A percentile compares a stretch with the other conserved stretches of the same genome.
These are phyloP conservation scores for Ophion ventricosus DNA, from an alignment of 2,888 invertebrate species.

Conservation along the genomic window DNA sequence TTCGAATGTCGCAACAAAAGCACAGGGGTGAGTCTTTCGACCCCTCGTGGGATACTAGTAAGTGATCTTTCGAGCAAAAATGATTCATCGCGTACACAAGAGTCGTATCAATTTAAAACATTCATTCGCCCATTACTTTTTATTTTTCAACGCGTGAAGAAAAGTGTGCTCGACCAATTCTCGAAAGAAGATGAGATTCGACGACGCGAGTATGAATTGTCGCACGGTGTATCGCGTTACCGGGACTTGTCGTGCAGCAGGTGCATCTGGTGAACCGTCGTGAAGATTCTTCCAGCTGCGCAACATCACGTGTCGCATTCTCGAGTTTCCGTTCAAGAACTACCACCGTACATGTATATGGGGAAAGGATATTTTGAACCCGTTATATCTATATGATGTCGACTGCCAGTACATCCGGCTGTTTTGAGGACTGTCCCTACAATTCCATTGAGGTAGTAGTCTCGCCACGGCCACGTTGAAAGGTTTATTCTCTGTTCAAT, in stretches of 20 bases:
- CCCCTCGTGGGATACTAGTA: constrained; percentile 14
- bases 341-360: constrained; percentile 5
- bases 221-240: constrained; percentile 76
- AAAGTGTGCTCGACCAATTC: constrained; percentile 22
- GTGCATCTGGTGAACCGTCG: constrained; percentile 65
- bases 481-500: too few relatives aligned
- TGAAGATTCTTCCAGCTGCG: constrained; percentile 59
- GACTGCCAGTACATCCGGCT: neutral
- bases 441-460: neutral
- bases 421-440: neutral
- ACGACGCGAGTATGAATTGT: constrained; percentile 68
- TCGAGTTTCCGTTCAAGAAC: constrained; percentile 11
- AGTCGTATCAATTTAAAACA: neutral
- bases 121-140: neutral
- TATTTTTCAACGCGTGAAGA: neutral
- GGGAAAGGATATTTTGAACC: neutral
- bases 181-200: constrained; percentile 50
- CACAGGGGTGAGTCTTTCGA: constrained; percentile 2
- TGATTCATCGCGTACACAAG: constrained; percentile 42
- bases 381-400: neutral
- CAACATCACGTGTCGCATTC: constrained; percentile 68
- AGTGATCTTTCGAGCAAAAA: constrained; percentile 14
- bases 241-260: constrained; percentile 38
- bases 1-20: constrained; percentile 30
- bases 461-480: too few relatives aligned